These are phyloP conservation scores for Emberiza fucata DNA, from an alignment of 2,113 vertebrate species.

Conservation along the genomic window DNA sequence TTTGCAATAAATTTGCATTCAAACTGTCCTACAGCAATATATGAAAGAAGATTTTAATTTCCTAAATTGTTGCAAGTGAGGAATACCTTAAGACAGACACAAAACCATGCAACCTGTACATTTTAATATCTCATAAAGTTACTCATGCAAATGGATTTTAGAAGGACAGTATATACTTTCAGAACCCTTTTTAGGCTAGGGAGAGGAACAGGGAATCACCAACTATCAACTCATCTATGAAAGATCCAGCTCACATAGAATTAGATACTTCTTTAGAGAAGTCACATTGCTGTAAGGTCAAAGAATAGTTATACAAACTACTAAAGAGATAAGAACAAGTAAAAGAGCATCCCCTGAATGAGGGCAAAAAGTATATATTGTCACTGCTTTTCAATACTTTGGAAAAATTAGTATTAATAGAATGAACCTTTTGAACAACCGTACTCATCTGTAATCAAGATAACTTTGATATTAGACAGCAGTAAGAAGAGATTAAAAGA, in stretches of 20 bases:
- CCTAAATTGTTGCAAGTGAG: constrained; percentile 34
- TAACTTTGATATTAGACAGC: constrained; percentile 82
- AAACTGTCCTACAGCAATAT: neutral
- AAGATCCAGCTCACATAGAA: neutral
- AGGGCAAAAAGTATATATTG: constrained; percentile 78
- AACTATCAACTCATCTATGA: neutral
- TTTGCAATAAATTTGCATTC: neutral
- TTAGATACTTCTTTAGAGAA: constrained; percentile 25
- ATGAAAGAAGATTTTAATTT: neutral
- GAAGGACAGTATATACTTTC: constrained; percentile 79
- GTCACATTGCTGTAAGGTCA: neutral
- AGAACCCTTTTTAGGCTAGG: constrained; percentile 56
- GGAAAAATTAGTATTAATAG: constrained; percentile 58
- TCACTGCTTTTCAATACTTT: constrained; percentile 52
- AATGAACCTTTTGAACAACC: constrained; percentile 80
- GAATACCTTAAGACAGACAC: constrained; percentile 59
- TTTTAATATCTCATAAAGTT: constrained; percentile 2
- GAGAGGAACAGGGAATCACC: neutral
- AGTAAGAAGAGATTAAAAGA: constrained; percentile 71
- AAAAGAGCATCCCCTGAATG: neutral
- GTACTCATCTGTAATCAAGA: constrained; percentile 85
- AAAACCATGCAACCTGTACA: constrained; percentile 69
- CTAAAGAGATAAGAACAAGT: neutral
- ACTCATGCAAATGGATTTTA: constrained; percentile 73
- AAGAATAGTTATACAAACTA: constrained; percentile 5